These are phyloP conservation scores for Andricus quercusramuli DNA, from an alignment of 2,888 invertebrate genomes.

Conservation along the genomic window DNA sequence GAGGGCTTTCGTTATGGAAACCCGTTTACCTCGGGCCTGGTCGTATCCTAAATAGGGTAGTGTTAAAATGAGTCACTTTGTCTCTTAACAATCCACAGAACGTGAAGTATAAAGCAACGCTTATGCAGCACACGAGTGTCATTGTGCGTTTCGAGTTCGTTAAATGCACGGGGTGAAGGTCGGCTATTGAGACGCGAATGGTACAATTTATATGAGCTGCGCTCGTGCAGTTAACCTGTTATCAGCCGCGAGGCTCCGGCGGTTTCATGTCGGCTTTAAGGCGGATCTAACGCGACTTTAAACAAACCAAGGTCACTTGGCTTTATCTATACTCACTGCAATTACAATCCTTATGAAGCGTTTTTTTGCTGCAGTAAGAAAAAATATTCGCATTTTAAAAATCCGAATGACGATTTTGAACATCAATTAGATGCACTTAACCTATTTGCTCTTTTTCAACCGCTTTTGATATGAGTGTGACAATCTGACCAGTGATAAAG, in stretches of 20 bases:
- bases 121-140: conserved; percentile 2
- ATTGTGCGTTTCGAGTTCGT: conserved; percentile 41
- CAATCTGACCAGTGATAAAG: conserved; percentile 1
- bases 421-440: neutral
- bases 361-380: too few relatives aligned
- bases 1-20: neutral
- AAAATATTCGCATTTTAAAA: too few relatives aligned
- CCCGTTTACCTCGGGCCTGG: neutral
- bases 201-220: conserved; percentile 55
- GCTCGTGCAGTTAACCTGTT: conserved; percentile 51
- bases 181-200: conserved; percentile 66
- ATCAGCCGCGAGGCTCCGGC: conserved; percentile 54
- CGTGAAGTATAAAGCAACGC: neutral
- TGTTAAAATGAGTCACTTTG: conserved; percentile 19
- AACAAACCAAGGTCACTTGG: conserved; percentile 65
- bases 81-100: conserved; percentile 1
- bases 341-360: conserved; percentile 47
- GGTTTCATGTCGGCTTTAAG: conserved; percentile 55
- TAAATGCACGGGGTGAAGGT: conserved; percentile 68
- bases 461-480: neutral
- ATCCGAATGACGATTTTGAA: too few relatives aligned
- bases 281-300: conserved; percentile 46
- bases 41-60: conserved; percentile 17
- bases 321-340: conserved; percentile 64
- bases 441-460: neutral